A percentile compares a stretch with the other conserved stretches of the same genome.
Conservation (phyloP, 2,888 invertebrate species). For the Allygus modestus region DNA sequence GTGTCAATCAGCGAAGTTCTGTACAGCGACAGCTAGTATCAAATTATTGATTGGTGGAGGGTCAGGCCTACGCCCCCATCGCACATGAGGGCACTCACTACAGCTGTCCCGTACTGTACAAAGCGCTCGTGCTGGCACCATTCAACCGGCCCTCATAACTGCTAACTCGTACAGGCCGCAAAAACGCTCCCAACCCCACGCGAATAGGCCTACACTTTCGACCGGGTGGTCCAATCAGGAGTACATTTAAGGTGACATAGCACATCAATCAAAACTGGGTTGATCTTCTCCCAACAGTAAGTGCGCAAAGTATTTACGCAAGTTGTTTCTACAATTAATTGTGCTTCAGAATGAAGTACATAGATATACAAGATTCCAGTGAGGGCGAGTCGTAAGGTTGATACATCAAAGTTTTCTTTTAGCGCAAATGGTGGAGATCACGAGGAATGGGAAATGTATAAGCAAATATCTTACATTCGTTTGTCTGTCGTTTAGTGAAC, state of each 20-base stretch:
- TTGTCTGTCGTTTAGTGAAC: too few species aligned
- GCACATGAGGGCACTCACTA: not conserved
- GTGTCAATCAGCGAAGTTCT: not conserved
- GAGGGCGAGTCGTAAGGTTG: too few species aligned
- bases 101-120: conserved; percentile 10
- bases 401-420: too few species aligned
- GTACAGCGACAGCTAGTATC: not conserved
- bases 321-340: too few species aligned
- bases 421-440: too few species aligned
- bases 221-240: not conserved
- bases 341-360: too few species aligned
- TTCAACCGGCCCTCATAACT: conserved; percentile 39
- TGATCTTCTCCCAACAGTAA: too few species aligned
- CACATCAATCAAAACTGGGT: not conserved
- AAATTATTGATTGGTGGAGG: not conserved
- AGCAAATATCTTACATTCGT: too few species aligned
- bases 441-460: too few species aligned
- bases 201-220: not conserved
- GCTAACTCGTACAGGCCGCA: conserved; percentile 33
- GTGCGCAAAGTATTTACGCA: too few species aligned
- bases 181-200: conserved; percentile 21
- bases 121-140: conserved; percentile 41
- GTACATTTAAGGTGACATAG: not conserved
- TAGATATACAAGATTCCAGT: too few species aligned
- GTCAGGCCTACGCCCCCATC: conserved; percentile 30